phyloP scores from a whole-genome alignment of 2,797 vertebrate species.

The Arnoldichthys spilopterus region DNA sequence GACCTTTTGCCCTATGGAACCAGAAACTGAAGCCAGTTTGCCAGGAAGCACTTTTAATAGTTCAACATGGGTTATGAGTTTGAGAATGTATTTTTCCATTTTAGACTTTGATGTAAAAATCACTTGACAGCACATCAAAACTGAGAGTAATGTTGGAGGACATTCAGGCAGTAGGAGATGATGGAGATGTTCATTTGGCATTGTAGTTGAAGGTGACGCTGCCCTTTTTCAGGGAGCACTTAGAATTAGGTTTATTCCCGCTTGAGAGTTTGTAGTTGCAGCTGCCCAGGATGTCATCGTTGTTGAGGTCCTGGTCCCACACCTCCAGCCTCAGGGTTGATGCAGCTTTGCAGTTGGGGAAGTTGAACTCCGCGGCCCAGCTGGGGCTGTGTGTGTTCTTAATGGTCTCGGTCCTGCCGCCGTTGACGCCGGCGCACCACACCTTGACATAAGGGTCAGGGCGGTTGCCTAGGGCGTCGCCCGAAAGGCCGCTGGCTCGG shows the following conservation, averaged over 20 bases:
- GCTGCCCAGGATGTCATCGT: not conserved
- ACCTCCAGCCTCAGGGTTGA: slow-evolving; percentile 5
- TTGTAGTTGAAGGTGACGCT: not conserved
- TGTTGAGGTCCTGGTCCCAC: slow-evolving; percentile 8
- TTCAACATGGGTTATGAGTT: no score
- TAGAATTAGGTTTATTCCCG: not conserved
- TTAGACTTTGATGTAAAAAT: no score
- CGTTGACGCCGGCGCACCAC: not conserved
- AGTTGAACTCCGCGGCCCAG: slow-evolving; percentile 6
- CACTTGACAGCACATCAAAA: no score
- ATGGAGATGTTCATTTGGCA: not conserved
- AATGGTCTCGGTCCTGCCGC: not conserved
- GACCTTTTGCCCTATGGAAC: no score
- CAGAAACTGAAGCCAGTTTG: no score
- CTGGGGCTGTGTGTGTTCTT: not conserved
- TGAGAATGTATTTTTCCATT: no score
- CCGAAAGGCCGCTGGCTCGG: not conserved
- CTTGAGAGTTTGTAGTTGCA: not conserved
- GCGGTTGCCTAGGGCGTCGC: not conserved
- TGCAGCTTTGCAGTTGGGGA: not conserved
- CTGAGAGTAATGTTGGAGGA: not conserved
- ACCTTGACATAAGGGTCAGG: slow-evolving; percentile 36
- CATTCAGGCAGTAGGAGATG: not conserved
- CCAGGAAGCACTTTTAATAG: no score
- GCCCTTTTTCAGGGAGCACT: not conserved